A percentile compares a stretch with the other conserved stretches of the same genome.
Evolutionary conservation across 2,888 invertebrate genomes (phyloP).

Genomic region (Diarsia rubi): DNA sequence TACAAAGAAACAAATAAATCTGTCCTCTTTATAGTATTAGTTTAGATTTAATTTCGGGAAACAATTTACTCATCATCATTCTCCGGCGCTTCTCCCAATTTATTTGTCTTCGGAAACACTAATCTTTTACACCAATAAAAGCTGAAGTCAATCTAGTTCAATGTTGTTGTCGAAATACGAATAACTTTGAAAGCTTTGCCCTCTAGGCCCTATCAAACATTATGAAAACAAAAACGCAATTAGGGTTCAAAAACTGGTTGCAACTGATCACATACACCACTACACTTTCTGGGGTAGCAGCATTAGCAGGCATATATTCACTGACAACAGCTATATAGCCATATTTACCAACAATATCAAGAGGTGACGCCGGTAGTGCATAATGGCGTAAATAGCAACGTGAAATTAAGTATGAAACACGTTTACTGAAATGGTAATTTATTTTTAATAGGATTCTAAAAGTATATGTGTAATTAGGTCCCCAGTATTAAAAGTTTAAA

Average conservation of each 20-base stretch:
- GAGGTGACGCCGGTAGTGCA: neutral
- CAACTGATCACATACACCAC: neutral
- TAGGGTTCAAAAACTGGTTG: neutral
- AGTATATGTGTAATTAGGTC: neutral
- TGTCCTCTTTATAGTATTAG: too few species aligned
- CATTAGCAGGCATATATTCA: neutral
- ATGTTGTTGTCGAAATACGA: too few species aligned
- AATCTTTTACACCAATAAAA: too few species aligned
- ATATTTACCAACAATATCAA: slow-evolving; percentile 35
- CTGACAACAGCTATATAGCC: neutral
- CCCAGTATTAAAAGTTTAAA: neutral
- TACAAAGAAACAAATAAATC: too few species aligned
- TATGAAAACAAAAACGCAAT: neutral
- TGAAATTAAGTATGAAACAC: neutral
- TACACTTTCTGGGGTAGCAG: neutral
- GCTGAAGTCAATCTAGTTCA: too few species aligned
- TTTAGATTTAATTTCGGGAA: too few species aligned
- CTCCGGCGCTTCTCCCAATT: too few species aligned
- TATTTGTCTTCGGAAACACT: too few species aligned
- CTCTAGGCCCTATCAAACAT: too few species aligned
- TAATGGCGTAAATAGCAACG: slow-evolving; percentile 1
- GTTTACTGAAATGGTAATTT: neutral
- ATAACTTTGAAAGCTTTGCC: too few species aligned
- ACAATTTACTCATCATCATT: too few species aligned
- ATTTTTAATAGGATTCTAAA: neutral